phyloP scores from a whole-genome alignment of 2,888 invertebrate genomes.

The Tanytarsus gracilentus region DNA sequence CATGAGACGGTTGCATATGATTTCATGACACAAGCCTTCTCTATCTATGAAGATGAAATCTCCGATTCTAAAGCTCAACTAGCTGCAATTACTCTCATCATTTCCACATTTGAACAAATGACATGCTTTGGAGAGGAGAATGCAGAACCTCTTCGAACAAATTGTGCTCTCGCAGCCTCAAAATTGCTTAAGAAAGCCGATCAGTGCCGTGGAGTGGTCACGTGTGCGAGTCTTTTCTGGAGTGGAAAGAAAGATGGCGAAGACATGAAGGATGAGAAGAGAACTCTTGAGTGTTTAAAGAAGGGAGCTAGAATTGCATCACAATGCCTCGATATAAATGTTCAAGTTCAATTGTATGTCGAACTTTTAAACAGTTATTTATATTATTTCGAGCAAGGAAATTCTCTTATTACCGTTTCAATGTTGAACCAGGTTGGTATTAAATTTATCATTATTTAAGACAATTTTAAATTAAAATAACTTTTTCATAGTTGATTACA shows the following conservation, averaged over 20 bases:
- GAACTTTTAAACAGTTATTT: conserved; percentile 91
- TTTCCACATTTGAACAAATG: conserved; percentile 91
- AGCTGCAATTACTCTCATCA: conserved; percentile 90
- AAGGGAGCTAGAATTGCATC: conserved; percentile 91
- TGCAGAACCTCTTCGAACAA: conserved; percentile 90
- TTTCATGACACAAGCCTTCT: conserved; percentile 89
- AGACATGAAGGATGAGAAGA: conserved; percentile 78
- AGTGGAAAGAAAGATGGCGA: conserved; percentile 58
- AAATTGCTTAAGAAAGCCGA: conserved; percentile 96
- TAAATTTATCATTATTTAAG: neutral
- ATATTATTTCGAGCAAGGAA: conserved; percentile 84
- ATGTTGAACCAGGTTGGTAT: conserved; percentile 48
- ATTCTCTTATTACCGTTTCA: conserved; percentile 49
- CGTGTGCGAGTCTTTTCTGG: conserved; percentile 97
- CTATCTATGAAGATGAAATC: conserved; percentile 96
- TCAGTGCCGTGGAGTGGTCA: conserved; percentile 89
- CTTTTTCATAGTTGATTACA: conserved; percentile 60
- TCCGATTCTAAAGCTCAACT: conserved; percentile 95
- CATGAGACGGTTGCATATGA: conserved; percentile 97
- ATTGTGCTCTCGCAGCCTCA: conserved; percentile 91
- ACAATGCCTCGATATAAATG: conserved; percentile 95
- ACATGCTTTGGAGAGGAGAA: conserved; percentile 93
- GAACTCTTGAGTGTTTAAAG: conserved; percentile 90
- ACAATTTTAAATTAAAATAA: neutral
- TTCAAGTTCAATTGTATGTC: conserved; percentile 91